phyloP scores from a whole-genome alignment of 2,113 vertebrate species.

The Coptodon bakossiorum region DNA sequence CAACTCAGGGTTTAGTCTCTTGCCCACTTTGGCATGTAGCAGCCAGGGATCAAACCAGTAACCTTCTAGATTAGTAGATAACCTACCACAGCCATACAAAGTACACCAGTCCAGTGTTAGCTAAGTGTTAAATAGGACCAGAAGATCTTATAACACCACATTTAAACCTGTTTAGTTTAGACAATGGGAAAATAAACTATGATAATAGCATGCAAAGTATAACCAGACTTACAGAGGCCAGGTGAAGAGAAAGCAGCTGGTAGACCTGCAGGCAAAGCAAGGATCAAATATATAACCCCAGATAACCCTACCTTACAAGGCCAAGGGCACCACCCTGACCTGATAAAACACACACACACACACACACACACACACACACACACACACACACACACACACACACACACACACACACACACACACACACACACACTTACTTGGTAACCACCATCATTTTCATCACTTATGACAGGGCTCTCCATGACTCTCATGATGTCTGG shows the following conservation, averaged over 20 bases:
- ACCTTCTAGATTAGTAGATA: neutral
- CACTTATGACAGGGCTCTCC: conserved; percentile 26
- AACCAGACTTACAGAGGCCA: conserved; percentile 38
- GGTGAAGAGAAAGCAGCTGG: conserved; percentile 40
- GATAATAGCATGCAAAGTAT: neutral
- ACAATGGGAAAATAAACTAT: neutral
- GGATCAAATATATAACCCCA: conserved; percentile 70
- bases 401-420: neutral
- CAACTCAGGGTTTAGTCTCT: neutral
- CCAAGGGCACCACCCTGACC: conserved; percentile 57
- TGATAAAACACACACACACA: conserved; percentile 3
- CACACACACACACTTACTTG: neutral
- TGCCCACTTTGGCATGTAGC: neutral
- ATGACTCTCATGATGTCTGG: conserved; percentile 34
- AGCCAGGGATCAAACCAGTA: neutral
- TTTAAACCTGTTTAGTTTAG: neutral
- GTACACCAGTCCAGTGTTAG: neutral
- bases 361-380: neutral
- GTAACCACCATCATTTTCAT: conserved; percentile 36
- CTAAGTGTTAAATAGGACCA: neutral
- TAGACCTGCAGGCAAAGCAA: conserved; percentile 21
- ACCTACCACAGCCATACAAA: neutral
- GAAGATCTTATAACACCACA: neutral
- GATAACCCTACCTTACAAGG: conserved; percentile 63
- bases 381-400: neutral